phyloP scores from a whole-genome alignment of 2,113 vertebrate species.

The Astatotilapia flaviijosephi region DNA sequence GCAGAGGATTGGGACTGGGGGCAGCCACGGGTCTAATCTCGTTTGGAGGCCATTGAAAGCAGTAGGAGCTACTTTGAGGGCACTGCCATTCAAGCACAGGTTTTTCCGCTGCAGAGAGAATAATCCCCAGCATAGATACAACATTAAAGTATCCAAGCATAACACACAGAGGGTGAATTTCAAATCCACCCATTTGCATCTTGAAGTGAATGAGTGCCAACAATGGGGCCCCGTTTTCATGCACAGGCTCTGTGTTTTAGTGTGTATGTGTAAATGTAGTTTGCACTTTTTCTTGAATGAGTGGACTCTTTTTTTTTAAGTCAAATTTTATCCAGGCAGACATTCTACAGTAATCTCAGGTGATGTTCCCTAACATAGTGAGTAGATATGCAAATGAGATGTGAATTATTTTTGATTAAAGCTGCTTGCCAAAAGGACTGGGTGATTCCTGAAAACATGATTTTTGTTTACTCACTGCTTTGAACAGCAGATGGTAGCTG shows the following conservation, averaged over 20 bases:
- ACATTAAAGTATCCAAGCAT: conserved; percentile 76
- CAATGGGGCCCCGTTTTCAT: conserved; percentile 32
- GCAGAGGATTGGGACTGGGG: conserved; percentile 68
- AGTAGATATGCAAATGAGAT: not conserved
- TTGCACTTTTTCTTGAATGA: conserved; percentile 16
- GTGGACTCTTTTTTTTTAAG: not conserved
- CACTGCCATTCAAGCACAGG: conserved; percentile 71
- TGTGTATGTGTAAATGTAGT: conserved; percentile 3
- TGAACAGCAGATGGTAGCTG: conserved; percentile 59
- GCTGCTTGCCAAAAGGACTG: conserved; percentile 26
- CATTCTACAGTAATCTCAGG: not conserved
- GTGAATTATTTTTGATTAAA: conserved; percentile 16
- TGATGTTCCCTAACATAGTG: not conserved
- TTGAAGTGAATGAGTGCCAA: conserved; percentile 66
- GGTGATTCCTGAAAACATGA: not conserved
- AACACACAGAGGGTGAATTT: conserved; percentile 71
- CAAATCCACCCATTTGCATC: conserved; percentile 73
- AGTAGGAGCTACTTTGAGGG: conserved; percentile 67
- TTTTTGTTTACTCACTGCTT: conserved; percentile 11
- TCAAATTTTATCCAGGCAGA: not conserved
- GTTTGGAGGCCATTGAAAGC: conserved; percentile 74
- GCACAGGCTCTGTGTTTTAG: conserved; percentile 36
- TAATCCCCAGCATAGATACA: conserved; percentile 75
- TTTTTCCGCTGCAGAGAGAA: conserved; percentile 69
- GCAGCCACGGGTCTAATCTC: conserved; percentile 72